Evolutionary conservation across 2,113 vertebrate genomes (phyloP).

Genomic region (Platysternon megacephalum): DNA sequence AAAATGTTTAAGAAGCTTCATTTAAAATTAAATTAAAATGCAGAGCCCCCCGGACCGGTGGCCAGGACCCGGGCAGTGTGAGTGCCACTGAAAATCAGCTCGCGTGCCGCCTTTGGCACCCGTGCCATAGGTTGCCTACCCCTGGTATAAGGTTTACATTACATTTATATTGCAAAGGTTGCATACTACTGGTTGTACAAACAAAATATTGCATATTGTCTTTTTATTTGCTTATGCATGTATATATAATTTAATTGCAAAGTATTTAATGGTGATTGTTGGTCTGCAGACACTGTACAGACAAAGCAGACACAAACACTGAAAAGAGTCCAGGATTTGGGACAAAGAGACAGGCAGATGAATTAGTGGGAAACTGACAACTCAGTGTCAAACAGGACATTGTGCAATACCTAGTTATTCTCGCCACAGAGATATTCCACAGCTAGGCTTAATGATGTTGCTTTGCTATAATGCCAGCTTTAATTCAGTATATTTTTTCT

Average conservation of each 20-base stretch:
- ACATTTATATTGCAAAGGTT: not conserved
- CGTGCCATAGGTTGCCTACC: no score
- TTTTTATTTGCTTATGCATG: not conserved
- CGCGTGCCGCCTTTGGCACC: no score
- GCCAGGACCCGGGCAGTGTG: no score
- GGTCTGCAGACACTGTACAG: not conserved
- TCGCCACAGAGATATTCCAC: not conserved
- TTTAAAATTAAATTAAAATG: no score
- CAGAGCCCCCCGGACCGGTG: no score
- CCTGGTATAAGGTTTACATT: not conserved
- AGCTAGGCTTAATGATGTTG: not conserved
- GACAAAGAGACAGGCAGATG: constrained; percentile 41
- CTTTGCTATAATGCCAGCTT: not conserved
- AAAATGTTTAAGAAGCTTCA: no score
- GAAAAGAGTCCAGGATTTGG: not conserved
- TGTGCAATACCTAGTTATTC: not conserved
- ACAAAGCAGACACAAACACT: constrained; percentile 14
- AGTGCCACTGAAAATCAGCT: no score
- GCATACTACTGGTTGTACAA: not conserved
- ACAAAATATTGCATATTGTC: fast-evolving
- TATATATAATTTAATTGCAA: not conserved
- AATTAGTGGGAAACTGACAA: constrained; percentile 36
- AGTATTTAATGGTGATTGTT: constrained; percentile 1
- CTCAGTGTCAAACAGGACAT: not conserved
- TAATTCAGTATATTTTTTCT: not conserved